Conservation (phyloP, 2,113 vertebrate genomes). For the Mus pahari region DNA sequence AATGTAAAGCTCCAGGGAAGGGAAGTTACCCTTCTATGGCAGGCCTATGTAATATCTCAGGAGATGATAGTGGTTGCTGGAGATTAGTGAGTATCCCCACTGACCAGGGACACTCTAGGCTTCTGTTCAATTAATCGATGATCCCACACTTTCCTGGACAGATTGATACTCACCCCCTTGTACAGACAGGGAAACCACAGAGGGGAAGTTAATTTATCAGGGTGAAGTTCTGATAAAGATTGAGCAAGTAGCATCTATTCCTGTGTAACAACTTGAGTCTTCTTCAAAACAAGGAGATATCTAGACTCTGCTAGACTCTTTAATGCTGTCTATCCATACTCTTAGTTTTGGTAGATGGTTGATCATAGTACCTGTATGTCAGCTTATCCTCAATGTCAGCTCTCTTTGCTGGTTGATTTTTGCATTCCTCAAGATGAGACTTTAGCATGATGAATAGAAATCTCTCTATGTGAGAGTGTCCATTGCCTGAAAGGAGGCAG, state of each 20-base stretch:
- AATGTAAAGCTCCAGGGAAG: not conserved
- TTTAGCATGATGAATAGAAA: not conserved
- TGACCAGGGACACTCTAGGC: not conserved
- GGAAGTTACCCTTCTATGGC: not conserved
- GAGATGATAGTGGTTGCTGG: not conserved
- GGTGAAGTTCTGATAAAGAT: not conserved
- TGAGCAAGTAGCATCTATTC: not conserved
- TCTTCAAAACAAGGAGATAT: not conserved
- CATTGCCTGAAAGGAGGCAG: not conserved
- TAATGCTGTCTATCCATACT: not conserved
- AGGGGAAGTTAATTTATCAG: not conserved
- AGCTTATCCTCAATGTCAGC: not conserved
- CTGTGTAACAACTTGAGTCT: not conserved
- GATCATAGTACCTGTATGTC: too few species aligned
- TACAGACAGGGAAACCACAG: not conserved
- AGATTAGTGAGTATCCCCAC: not conserved
- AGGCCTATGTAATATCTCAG: not conserved
- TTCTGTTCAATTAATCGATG: not conserved
- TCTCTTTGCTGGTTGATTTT: not conserved
- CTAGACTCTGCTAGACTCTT: not conserved
- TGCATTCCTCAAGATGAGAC: not conserved
- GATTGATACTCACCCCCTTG: not conserved
- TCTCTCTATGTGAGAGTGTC: rapidly evolving
- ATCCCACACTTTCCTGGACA: not conserved
- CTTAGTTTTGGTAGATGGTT: not conserved